phyloP scores from a whole-genome alignment of 2,888 invertebrate species.

The Rutpela maculata region DNA sequence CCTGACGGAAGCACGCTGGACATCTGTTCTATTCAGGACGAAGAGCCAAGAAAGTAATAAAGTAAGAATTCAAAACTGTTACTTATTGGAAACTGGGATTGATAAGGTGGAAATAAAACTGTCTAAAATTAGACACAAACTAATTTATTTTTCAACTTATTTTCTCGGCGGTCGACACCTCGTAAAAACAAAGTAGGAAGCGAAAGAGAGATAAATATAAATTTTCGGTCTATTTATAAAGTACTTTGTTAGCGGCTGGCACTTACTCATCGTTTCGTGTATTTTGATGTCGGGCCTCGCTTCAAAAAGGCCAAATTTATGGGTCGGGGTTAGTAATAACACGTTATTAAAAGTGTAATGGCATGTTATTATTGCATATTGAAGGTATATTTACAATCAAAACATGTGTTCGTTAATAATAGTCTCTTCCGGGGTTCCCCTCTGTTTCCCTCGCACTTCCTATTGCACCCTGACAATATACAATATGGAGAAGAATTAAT shows the following conservation, averaged over 20 bases:
- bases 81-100: neutral
- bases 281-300: neutral
- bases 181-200: conserved; percentile 11
- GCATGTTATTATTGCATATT: conserved; percentile 4
- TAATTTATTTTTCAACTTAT: neutral
- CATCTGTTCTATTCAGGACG: neutral
- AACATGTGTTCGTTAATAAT: neutral
- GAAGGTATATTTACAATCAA: neutral
- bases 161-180: conserved; percentile 5
- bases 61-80: neutral
- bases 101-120: neutral
- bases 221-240: conserved; percentile 21
- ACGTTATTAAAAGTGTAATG: neutral
- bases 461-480: no score
- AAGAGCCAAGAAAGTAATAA: neutral
- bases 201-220: conserved; percentile 13
- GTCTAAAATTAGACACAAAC: neutral
- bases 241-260: conserved; percentile 17
- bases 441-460: neutral
- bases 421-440: neutral
- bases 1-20: neutral
- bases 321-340: neutral
- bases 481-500: no score
- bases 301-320: conserved; percentile 3
- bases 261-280: neutral